Conservation (phyloP, 1,140 invertebrate genomes). For the Calephelis virginiensis region DNA sequence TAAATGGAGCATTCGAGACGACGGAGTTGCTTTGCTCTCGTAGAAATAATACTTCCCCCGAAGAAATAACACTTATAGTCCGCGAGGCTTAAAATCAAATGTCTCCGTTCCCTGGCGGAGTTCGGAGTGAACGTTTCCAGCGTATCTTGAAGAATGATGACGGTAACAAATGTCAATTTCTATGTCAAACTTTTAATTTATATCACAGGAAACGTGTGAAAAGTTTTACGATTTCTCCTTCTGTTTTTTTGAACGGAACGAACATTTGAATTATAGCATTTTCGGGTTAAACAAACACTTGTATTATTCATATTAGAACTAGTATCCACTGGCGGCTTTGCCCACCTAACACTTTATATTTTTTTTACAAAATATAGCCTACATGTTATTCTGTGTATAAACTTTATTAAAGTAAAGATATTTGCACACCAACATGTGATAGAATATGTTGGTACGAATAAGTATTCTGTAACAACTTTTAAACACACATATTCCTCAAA, state of each 20-base stretch:
- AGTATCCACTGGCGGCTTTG: too few relatives aligned
- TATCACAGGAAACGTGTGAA: constrained; percentile 12
- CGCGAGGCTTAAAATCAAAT: constrained; percentile 78
- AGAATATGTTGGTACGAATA: too few relatives aligned
- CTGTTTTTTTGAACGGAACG: neutral
- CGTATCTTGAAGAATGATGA: constrained; percentile 60
- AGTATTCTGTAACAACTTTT: too few relatives aligned
- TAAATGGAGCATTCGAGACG: constrained; percentile 78
- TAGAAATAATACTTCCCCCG: constrained; percentile 75
- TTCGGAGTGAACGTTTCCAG: constrained; percentile 49
- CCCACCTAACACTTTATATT: too few relatives aligned
- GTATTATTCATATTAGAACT: too few relatives aligned
- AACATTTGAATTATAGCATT: neutral
- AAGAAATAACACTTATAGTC: constrained; percentile 78
- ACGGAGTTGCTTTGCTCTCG: constrained; percentile 68
- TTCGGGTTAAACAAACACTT: too few relatives aligned
- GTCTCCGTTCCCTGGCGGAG: constrained; percentile 62
- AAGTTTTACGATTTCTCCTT: constrained; percentile 8
- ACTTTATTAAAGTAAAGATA: too few relatives aligned
- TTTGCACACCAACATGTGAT: too few relatives aligned
- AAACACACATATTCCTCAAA: too few relatives aligned
- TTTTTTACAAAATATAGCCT: too few relatives aligned
- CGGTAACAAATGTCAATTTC: constrained; percentile 60
- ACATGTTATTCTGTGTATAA: too few relatives aligned
- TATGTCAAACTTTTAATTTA: constrained; percentile 18